These are phyloP conservation scores for Sarcophaga rosellei DNA, from an alignment of 2,888 invertebrate genomes.

Conservation along the genomic window DNA sequence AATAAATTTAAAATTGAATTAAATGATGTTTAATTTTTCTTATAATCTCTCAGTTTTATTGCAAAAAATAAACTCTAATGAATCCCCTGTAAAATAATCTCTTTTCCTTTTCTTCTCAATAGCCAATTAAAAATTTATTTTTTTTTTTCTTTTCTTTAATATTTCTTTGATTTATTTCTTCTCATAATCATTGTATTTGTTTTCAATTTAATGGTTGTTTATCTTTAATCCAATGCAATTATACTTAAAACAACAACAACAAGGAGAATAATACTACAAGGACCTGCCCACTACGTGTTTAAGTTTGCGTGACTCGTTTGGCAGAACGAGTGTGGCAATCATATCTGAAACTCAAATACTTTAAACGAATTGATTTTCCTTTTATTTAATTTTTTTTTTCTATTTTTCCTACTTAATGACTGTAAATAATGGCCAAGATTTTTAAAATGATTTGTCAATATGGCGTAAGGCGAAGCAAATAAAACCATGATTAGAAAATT, in stretches of 20 bases:
- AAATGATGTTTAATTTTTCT: no score
- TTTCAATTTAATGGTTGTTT: constrained; percentile 8
- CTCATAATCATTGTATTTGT: background rate
- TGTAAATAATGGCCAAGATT: background rate
- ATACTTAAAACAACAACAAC: background rate
- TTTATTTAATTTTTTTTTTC: no score
- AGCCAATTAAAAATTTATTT: background rate
- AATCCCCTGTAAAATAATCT: no score
- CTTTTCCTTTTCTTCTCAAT: no score
- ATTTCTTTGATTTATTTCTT: no score
- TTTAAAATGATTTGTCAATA: background rate
- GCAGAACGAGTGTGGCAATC: no score
- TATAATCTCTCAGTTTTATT: no score
- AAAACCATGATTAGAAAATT: constrained; percentile 9
- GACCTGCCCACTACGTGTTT: no score
- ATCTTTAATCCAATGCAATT: constrained; percentile 10
- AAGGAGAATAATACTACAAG: background rate
- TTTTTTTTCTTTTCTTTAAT: background rate
- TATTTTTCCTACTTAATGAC: background rate
- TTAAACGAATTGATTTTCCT: constrained; percentile 3
- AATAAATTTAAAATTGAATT: no score
- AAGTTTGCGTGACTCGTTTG: no score
- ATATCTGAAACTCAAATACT: no score
- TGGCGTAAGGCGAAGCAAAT: background rate
- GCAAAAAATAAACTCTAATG: no score